Base-by-base conservation (phyloP, 2,113 vertebrate species). In the Hyla sarda region DNA sequence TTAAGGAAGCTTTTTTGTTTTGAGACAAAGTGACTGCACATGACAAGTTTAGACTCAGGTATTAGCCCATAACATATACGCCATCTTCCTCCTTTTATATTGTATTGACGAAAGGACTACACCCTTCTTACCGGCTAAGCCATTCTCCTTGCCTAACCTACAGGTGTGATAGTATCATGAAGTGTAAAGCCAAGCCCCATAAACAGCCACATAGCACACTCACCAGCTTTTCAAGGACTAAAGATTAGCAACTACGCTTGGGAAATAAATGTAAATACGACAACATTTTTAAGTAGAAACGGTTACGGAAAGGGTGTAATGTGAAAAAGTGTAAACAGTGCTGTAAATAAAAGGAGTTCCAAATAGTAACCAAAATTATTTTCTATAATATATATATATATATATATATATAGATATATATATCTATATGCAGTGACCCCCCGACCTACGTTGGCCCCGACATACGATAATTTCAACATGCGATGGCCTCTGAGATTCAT, bases 21-120 rank as follows among this genome's bases (percentile, higher is more conserved):
- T 79, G 76, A 79, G 50, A 58, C 76, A 58, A 56, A 56, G 52
- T 79, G 50, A 79, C 76, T 79, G 32, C 76, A 37, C 52, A 23
- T 79, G 76, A 56, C 76, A 79, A 58, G 76, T 79, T 79, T 79
- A 77, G 75, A 54, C 75, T 32, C 21, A 79, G 50, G 52, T 79
- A 25, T 79, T 79, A 34, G 76, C 58, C 76, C 52, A 58, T 79
- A 79, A 21, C 21, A 34, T 37, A 34, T 34, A 54, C 6, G 30
- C 17, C 30, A 77, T 58, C 30, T 79, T 79, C 52, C 21, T 56
- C 21, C 32, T 79, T 79, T 56, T 79, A 79, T 58, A 58, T 56
- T n/a, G 76, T 37, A 79, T 56, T 79, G 76, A 79, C 19, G 30
- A 34, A 58, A 56, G 19, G 52, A 79, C 76, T 79, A 79, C 76